Conservation (phyloP, 1,140 invertebrate genomes). For the Heliothis subflexa region DNA sequence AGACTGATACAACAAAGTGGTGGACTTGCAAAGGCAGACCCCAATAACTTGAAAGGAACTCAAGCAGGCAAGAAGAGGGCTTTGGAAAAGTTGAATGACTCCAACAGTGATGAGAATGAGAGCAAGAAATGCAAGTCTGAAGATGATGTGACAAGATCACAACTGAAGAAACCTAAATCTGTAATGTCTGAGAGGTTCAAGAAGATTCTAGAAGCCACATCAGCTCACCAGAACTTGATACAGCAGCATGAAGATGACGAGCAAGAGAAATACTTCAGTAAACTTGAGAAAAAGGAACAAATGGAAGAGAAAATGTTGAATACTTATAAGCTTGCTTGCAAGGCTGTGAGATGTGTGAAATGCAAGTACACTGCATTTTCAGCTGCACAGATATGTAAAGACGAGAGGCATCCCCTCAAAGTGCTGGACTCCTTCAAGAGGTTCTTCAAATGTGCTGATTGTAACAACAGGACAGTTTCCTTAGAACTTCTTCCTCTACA, state of each 20-base stretch:
- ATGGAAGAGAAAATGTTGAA: constrained; percentile 97
- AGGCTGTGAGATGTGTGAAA: constrained; percentile 94
- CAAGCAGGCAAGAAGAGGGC: constrained; percentile 87
- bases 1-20: constrained; percentile 89
- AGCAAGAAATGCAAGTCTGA: constrained; percentile 83
- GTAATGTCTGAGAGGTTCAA: constrained; percentile 90
- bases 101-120: constrained; percentile 74
- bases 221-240: constrained; percentile 91
- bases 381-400: constrained; percentile 93
- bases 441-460: constrained; percentile 96
- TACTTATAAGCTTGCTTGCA: constrained; percentile 93
- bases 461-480: constrained; percentile 92
- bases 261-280: constrained; percentile 95
- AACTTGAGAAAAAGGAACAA: constrained; percentile 95
- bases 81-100: constrained; percentile 82
- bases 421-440: constrained; percentile 93
- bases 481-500: constrained; percentile 92
- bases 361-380: constrained; percentile 97
- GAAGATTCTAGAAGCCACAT: constrained; percentile 92
- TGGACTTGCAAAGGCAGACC: constrained; percentile 89
- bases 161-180: constrained; percentile 73
- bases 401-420: constrained; percentile 92
- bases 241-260: constrained; percentile 91
- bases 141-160: constrained; percentile 44
- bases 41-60: constrained; percentile 88